These are phyloP conservation scores for Seira musarum DNA, from an alignment of 2,888 invertebrate genomes.

Conservation along the genomic window DNA sequence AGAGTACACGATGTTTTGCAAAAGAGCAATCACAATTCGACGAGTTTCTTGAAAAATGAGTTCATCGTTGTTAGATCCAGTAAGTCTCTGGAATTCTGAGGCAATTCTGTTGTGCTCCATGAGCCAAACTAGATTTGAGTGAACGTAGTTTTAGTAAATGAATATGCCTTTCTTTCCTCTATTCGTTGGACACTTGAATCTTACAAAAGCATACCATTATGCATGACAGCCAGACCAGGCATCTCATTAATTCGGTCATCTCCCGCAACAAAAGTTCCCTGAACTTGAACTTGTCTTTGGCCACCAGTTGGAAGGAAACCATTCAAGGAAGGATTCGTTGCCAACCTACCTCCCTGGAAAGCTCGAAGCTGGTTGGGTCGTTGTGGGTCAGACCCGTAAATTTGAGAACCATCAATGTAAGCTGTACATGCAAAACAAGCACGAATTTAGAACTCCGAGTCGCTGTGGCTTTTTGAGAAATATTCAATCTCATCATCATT, in stretches of 20 bases:
- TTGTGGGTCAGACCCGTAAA: constrained; percentile 59
- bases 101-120: constrained; percentile 69
- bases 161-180: not conserved
- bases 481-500: no score
- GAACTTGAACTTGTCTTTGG: constrained; percentile 36
- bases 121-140: constrained; percentile 62
- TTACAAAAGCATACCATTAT: constrained; percentile 52
- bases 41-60: constrained; percentile 65
- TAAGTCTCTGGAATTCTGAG: constrained; percentile 21
- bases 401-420: constrained; percentile 65
- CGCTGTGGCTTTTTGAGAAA: no score
- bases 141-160: no score
- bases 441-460: no score
- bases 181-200: not conserved
- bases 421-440: no score
- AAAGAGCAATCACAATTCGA: constrained; percentile 64
- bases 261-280: constrained; percentile 65
- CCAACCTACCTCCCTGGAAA: constrained; percentile 55
- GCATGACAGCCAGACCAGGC: constrained; percentile 66
- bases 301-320: constrained; percentile 62
- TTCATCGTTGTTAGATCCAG: constrained; percentile 57
- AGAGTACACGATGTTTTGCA: constrained; percentile 66
- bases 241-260: constrained; percentile 68
- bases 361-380: constrained; percentile 44
- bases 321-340: constrained; percentile 50